Evolutionary conservation across 2,797 vertebrate species (phyloP).

Genomic region (Pogonophryne albipinna): DNA sequence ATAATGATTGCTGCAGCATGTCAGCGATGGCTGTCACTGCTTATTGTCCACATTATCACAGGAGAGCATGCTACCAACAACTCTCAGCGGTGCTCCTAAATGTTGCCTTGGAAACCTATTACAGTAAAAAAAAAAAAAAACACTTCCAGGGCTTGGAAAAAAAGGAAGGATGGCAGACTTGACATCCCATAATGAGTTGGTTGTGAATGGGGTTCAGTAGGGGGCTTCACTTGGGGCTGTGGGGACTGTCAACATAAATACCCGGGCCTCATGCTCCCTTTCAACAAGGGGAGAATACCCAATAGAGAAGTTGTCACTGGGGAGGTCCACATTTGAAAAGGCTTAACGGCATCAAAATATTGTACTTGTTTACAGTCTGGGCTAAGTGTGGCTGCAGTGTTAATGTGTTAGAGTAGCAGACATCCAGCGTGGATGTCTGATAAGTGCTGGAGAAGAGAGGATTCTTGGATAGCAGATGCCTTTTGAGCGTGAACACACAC

Average conservation of each 20-base stretch:
- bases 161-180: constrained; percentile 62
- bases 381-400: constrained; percentile 26
- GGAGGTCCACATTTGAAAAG: constrained; percentile 27
- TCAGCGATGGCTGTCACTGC: constrained; percentile 43
- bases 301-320: constrained; percentile 40
- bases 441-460: constrained; percentile 14
- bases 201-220: constrained; percentile 68
- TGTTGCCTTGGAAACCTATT: constrained; percentile 78
- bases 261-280: constrained; percentile 52
- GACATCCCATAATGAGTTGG: constrained; percentile 76
- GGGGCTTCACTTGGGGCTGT: constrained; percentile 51
- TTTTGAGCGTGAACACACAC: background rate
- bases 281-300: constrained; percentile 51
- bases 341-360: constrained; percentile 47
- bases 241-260: constrained; percentile 71
- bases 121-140: constrained; percentile 32
- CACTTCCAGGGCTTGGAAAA: constrained; percentile 47
- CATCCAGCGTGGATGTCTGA: constrained; percentile 18
- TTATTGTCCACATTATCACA: constrained; percentile 64
- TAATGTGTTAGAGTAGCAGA: constrained; percentile 30
- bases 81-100: constrained; percentile 47
- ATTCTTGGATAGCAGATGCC: constrained; percentile 29
- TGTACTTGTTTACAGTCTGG: constrained; percentile 31
- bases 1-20: constrained; percentile 58
- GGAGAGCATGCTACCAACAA: constrained; percentile 48